Base-by-base conservation (phyloP, 2,888 invertebrate genomes). In the Epirrhoe tristata region DNA sequence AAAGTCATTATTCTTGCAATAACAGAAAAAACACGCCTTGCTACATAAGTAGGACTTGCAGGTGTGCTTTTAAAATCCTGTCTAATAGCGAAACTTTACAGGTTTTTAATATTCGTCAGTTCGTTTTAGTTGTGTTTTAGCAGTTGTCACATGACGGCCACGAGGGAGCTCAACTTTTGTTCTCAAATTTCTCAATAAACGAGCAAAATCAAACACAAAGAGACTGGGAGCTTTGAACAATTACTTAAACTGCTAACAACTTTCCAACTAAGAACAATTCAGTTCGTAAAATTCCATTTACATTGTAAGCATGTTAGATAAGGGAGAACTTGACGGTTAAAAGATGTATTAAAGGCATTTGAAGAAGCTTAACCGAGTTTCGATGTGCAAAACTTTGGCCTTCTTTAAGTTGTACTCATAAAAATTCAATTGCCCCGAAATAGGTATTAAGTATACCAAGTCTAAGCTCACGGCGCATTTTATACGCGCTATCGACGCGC, bases 331-430 rank as follows among this genome's bases (percentile, higher is more conserved):
- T 74, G 75, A 79, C 83, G 77, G 78, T 80, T 78, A 80, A 81
- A 84, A 82, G 80, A 81, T 78, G 77, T 79, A 83, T 83, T 82
- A 81, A 81, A 82, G 81, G 74, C 80, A 74, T 82, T 83, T 74
- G 67, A 75, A 74, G 72, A 71, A 64, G 72, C 71, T 69, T 60
- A 63, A 60, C 56, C 61, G 68, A 82, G 80, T 81, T 80, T 74
- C 71, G 72, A 81, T 77, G 79, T 77, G 56, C 58, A 74, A 63
- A 76, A 76, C 76, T 80, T 66, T 32, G 62, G 72, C 75, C 66
- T 78, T 85, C 80, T 83, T 84, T 84, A 80, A 83, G 82, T 83
- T 83, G 72, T 80, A 72, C 79, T 88, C 83, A 85, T 88, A 86
- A 86, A 87, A 88, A 88, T 88, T 87, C 84, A 72, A 88, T 87